These are phyloP conservation scores for Drosophila orosa DNA, from an alignment of 1,140 invertebrate genomes.

Conservation along the genomic window DNA sequence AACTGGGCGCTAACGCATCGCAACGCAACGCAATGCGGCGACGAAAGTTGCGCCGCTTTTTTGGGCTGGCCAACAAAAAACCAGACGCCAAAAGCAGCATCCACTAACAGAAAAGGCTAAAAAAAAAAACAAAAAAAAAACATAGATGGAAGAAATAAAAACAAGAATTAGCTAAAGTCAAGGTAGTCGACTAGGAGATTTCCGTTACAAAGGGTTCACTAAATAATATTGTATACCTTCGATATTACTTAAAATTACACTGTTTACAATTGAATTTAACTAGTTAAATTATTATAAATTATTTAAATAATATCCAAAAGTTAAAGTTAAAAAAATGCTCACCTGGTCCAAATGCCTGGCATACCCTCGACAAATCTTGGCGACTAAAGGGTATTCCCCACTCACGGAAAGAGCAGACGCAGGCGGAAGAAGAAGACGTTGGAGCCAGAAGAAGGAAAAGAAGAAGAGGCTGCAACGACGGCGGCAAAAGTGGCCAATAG, in stretches of 20 bases:
- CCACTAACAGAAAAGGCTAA: slow-evolving; percentile 7
- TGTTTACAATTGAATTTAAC: background rate
- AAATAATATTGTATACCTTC: background rate
- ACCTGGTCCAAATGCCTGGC: rapidly evolving
- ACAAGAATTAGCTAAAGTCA: background rate
- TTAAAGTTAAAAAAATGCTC: too few relatives aligned
- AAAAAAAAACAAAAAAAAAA: background rate
- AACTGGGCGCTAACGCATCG: slow-evolving; percentile 63
- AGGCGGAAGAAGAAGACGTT: slow-evolving; percentile 67
- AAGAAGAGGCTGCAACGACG: slow-evolving; percentile 2
- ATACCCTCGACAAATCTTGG: background rate
- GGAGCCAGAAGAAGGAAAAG: background rate
- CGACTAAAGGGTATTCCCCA: background rate
- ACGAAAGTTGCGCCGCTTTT: slow-evolving; percentile 77
- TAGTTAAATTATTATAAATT: background rate
- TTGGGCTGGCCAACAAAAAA: slow-evolving; percentile 72
- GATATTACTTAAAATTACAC: background rate
- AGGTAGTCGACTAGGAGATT: background rate
- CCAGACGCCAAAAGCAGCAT: slow-evolving; percentile 35
- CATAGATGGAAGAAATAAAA: slow-evolving; percentile 7
- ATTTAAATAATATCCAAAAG: too few relatives aligned
- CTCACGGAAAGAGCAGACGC: slow-evolving; percentile 38
- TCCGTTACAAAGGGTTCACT: background rate
- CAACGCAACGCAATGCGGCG: slow-evolving; percentile 54
- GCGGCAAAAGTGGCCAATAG: slow-evolving; percentile 13